These are phyloP conservation scores for Agrypnia vestita DNA, from an alignment of 1,140 invertebrate species.

Conservation along the genomic window DNA sequence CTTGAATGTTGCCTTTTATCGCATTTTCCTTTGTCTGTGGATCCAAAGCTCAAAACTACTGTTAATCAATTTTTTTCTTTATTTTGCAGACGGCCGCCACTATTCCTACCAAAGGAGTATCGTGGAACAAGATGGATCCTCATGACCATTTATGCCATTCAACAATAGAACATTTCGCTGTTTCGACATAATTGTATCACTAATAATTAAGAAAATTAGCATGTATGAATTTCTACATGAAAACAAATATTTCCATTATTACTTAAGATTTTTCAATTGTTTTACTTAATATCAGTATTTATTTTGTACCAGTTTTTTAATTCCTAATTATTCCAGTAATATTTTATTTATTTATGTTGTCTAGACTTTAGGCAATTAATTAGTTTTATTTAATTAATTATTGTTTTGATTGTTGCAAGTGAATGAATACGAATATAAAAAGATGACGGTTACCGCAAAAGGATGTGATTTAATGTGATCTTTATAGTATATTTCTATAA, in stretches of 20 bases:
- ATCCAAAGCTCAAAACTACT: too few relatives aligned
- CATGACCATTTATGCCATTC: slow-evolving; percentile 66
- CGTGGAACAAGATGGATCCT: slow-evolving; percentile 68
- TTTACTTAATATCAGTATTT: slow-evolving; percentile 20
- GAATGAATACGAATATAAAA: slow-evolving; percentile 12
- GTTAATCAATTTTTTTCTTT: slow-evolving; percentile 50
- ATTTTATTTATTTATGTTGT: background rate
- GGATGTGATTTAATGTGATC: slow-evolving; percentile 25
- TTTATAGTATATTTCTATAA: slow-evolving; percentile 32
- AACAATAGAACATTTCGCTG: slow-evolving; percentile 41
- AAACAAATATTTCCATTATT: slow-evolving; percentile 41
- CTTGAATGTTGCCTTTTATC: too few relatives aligned
- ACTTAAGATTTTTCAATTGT: slow-evolving; percentile 15
- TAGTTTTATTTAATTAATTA: slow-evolving; percentile 1
- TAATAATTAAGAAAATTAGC: background rate
- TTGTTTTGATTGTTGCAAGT: slow-evolving; percentile 5
- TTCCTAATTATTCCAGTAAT: background rate
- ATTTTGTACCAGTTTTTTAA: slow-evolving; percentile 35
- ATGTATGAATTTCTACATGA: background rate
- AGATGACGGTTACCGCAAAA: slow-evolving; percentile 9
- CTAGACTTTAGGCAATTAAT: background rate
- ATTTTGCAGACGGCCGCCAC: slow-evolving; percentile 67
- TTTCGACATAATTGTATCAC: slow-evolving; percentile 32
- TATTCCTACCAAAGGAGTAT: slow-evolving; percentile 67
- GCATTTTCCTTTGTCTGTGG: too few relatives aligned